Conservation (phyloP, 1,140 invertebrate species). For the Orchestia grillus region DNA sequence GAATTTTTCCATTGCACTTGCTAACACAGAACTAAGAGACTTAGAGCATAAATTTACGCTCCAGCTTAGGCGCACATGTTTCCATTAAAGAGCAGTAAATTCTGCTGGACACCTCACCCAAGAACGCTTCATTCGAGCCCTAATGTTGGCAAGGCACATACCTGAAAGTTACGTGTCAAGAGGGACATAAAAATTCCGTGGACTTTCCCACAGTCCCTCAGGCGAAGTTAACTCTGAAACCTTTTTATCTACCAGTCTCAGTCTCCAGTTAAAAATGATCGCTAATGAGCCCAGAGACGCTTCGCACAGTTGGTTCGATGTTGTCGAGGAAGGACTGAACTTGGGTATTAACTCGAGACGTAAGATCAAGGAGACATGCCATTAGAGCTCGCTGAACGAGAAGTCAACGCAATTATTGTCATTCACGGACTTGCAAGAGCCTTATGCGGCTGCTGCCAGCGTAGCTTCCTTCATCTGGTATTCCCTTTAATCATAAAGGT, state of each 20-base stretch:
- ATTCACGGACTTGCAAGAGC: neutral
- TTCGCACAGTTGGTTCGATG: neutral
- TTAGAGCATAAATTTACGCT: neutral
- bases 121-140: neutral
- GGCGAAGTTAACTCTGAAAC: neutral
- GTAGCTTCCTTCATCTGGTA: neutral
- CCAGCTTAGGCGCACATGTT: too few relatives aligned
- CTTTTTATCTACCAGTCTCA: neutral
- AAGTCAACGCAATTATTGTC: neutral
- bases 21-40: neutral
- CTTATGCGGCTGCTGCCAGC: neutral
- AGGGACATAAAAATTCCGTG: neutral
- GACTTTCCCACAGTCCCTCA: neutral
- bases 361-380: neutral
- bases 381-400: neutral
- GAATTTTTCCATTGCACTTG: neutral
- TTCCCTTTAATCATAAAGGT: neutral
- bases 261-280: neutral
- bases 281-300: neutral
- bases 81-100: neutral
- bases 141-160: neutral
- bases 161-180: neutral
- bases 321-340: neutral
- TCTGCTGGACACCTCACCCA: neutral
- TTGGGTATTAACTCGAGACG: neutral